Base-by-base conservation (phyloP, 35 echinoderm and acorn worm genomes). In the Nesometra sesokonis region DNA sequence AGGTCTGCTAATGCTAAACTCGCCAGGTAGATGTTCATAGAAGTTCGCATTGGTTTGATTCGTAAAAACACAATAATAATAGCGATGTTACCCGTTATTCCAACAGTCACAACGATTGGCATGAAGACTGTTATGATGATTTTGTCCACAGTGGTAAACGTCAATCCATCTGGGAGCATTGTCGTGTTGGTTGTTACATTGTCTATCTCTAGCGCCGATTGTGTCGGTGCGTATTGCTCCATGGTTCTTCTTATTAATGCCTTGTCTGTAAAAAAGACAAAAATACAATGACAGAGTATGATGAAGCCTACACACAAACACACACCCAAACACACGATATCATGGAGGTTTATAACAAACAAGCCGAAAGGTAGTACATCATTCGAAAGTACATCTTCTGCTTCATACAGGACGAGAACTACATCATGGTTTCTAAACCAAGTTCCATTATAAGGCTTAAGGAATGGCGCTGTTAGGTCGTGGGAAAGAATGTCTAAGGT, bases 1-100 rank as follows among this genome's bases (percentile, higher is more conserved):
- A 83, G 34, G n/a, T 83, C 81, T 11, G 81, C 81, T 38, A 83
- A 37, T 0, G 81, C 81, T 35, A 83, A 29, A 29, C 35, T 83
- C 4, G 35, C 81, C 34, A 83, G 81, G n/a, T 83, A 83, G 34
- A 37, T 37, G 27, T 83, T 83, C 33, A 38, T 83, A 11, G 37
- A 35, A 0, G 81, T 83, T 35, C 81, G 34, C 81, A 83, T 83
- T 35, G 34, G 35, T 38, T 35, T 36, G 19, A 83, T 38, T 37
- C 81, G 34, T 9, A 83, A 83, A 29, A 83, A 83, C 11, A 83
- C 81, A n/a, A 37, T 37, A 23, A 83, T 38, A 21, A 83, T 38
- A 17, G 36, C n/a, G 38, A 38, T 31, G 32, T 83, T 83, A 31
- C 81, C 81, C 0, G 37, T 83, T 35, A 83, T 38, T 11, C 81